Base-by-base conservation (phyloP, 1,140 invertebrate species). In the Saccostrea cuccullata region DNA sequence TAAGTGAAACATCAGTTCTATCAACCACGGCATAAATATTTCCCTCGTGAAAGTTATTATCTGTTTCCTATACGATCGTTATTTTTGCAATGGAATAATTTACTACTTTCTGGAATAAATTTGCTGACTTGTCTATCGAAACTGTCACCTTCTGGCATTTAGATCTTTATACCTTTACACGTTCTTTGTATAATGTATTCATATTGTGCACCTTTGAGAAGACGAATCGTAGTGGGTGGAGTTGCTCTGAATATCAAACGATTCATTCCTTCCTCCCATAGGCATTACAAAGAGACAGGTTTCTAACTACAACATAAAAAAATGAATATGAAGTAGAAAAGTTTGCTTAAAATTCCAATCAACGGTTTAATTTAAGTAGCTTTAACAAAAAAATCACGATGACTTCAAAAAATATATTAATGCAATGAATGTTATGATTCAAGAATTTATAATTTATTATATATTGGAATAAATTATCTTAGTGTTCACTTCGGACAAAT, bases 111-210 rank as follows among this genome's bases (percentile, higher is more conserved):
- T 73, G 70, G 30, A 36, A 73, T 73, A 73, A 30, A 73, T 73
- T 73, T 73, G 23, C 30, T 73, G 70, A 73, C 70, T 26, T 73
- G 70, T 73, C 70, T 73, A 73, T 73, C 23, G 30, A 73, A 36
- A 13, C 23, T 73, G 23, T 73, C 26, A 73, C 70, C 70, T 36
- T 73, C 30, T 73, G 15, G 26, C 70, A 73, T 73, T 73, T 73
- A 26, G 13, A 12, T 36, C 11, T 73, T 30, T 15, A 73, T 73
- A 9, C 26, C 12, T 30, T 73, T 73, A 40, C 23, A 23, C 12
- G 23, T 26, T 36, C 26, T 73, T 12, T 30, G 70, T 15, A 30
- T 73, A 30, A 73, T 73, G 23, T 73, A 73, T 73, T 73, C 70
- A 13, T 15, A 30, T 9, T 73, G 23, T 73, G 23, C 70, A 73